Conservation (phyloP, 2,888 invertebrate species). For the Aplocera efformata region DNA sequence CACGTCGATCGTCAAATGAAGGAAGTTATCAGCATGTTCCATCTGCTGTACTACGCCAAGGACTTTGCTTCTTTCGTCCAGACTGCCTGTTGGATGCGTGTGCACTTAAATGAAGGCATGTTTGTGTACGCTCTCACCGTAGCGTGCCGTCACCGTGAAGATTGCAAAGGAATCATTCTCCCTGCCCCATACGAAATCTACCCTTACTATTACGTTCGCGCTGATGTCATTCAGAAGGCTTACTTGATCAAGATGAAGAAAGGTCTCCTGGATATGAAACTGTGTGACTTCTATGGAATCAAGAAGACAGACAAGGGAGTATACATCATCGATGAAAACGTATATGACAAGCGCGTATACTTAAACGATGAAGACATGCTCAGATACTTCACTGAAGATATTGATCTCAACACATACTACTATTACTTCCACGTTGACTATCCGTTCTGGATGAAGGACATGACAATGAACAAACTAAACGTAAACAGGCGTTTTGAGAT, state of each 20-base stretch:
- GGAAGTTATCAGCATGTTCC: conserved; percentile 75
- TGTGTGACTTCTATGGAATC: conserved; percentile 76
- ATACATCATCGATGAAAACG: conserved; percentile 83
- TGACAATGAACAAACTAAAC: conserved; percentile 54
- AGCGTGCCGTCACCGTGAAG: conserved; percentile 74
- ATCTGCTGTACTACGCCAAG: conserved; percentile 75
- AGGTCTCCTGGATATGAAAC: conserved; percentile 66
- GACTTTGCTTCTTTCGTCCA: conserved; percentile 74
- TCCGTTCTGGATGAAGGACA: conserved; percentile 83
- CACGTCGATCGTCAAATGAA: conserved; percentile 71
- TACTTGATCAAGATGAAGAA: conserved; percentile 75
- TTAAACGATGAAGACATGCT: conserved; percentile 78
- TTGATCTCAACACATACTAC: conserved; percentile 82
- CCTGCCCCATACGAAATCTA: conserved; percentile 81
- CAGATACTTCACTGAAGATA: conserved; percentile 84
- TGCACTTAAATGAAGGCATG: conserved; percentile 78
- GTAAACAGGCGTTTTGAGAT: conserved; percentile 71
- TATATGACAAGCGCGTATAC: conserved; percentile 78
- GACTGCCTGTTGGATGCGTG: conserved; percentile 75
- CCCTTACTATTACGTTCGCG: conserved; percentile 84
- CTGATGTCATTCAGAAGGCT: conserved; percentile 82
- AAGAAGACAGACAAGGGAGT: conserved; percentile 71
- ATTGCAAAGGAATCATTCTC: conserved; percentile 71
- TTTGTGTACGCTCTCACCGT: conserved; percentile 78
- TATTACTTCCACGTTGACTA: conserved; percentile 81